A percentile compares a stretch with the other conserved stretches of the same genome.
phyloP scores from a whole-genome alignment of 2,888 invertebrate genomes.

The Dexiosoma caninum region DNA sequence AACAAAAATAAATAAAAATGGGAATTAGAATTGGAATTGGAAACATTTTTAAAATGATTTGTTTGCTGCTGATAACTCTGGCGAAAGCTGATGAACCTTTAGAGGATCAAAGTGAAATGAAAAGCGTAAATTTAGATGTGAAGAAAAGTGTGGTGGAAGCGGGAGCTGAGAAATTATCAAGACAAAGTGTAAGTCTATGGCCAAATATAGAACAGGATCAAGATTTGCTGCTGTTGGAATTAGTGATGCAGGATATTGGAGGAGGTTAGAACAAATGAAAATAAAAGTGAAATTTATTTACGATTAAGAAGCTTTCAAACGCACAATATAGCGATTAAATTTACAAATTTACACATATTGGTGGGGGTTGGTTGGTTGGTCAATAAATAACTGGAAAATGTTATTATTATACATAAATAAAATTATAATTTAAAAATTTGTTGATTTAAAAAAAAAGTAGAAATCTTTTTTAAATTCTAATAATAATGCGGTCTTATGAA shows the following conservation, averaged over 20 bases:
- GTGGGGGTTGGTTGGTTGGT: too few species aligned
- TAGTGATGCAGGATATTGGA: conserved; percentile 51
- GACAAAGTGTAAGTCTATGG: conserved; percentile 61
- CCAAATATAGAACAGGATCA: conserved; percentile 64
- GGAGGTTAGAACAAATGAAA: conserved; percentile 64
- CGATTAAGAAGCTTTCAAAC: too few species aligned
- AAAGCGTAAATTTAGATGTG: not conserved
- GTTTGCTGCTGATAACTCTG: not conserved
- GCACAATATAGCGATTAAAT: too few species aligned
- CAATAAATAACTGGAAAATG: too few species aligned
- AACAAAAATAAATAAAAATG: not conserved
- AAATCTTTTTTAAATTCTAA: too few species aligned
- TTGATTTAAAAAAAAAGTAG: too few species aligned
- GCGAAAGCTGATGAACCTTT: not conserved
- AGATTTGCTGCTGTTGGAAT: conserved; percentile 37
- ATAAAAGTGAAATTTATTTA: too few species aligned
- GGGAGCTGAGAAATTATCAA: conserved; percentile 10
- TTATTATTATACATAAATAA: too few species aligned
- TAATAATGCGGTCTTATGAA: too few species aligned
- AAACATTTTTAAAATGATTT: conserved; percentile 3
- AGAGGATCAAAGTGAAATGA: not conserved
- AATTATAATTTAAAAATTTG: too few species aligned
- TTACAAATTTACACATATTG: too few species aligned
- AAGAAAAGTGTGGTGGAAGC: not conserved
- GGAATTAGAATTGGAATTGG: conserved; percentile 5